phyloP scores from a whole-genome alignment of 2,797 vertebrate genomes.

The Echiichthys vipera region DNA sequence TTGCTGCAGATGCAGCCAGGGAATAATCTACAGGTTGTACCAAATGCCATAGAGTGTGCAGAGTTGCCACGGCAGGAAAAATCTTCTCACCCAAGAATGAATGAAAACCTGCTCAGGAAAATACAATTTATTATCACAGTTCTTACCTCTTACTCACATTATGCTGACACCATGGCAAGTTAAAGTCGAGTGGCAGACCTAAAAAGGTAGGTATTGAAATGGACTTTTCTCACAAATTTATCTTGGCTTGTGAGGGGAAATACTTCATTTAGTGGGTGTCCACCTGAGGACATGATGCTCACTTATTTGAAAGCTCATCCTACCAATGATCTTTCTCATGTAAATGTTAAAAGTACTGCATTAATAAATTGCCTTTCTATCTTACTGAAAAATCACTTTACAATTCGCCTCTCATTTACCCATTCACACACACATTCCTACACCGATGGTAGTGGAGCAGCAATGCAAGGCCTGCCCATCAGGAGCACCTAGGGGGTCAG shows the following conservation, averaged over 20 bases:
- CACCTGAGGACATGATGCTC: neutral
- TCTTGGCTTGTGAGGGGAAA: neutral
- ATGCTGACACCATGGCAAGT: neutral
- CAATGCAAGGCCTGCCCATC: too few relatives aligned
- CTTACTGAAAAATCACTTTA: too few relatives aligned
- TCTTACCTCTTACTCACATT: neutral
- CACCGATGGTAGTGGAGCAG: too few relatives aligned
- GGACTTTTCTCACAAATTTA: too few relatives aligned
- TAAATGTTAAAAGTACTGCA: too few relatives aligned
- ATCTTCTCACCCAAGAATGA: constrained; percentile 3
- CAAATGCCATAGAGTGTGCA: constrained; percentile 40
- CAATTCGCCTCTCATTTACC: too few relatives aligned
- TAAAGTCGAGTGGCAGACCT: neutral
- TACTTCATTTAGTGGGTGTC: neutral
- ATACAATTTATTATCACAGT: neutral
- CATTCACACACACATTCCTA: too few relatives aligned
- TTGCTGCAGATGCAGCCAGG: constrained; percentile 26
- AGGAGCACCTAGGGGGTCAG: too few relatives aligned
- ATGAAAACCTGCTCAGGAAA: constrained; percentile 22
- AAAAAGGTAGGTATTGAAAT: neutral
- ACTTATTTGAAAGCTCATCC: constrained; percentile 6
- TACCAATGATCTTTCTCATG: neutral
- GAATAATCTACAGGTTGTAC: constrained; percentile 51
- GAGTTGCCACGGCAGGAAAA: constrained; percentile 21
- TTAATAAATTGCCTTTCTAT: too few relatives aligned